Conservation (phyloP, 2,113 vertebrate genomes). For the Aviceda subcristata region DNA sequence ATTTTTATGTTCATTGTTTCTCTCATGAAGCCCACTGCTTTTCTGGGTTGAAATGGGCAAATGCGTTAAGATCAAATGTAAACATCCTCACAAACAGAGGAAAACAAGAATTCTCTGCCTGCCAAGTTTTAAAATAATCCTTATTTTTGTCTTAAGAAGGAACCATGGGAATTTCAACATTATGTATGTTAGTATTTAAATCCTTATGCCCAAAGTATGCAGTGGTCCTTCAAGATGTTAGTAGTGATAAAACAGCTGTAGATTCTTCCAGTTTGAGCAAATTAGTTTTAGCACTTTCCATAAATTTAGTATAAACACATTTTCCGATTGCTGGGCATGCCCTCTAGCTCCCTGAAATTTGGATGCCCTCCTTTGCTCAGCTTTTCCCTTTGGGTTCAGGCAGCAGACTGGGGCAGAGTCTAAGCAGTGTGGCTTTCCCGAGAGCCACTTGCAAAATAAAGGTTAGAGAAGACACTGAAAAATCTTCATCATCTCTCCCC, state of each 20-base stretch:
- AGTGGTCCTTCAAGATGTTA: not conserved
- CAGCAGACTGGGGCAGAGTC: not conserved
- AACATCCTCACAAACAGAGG: not conserved
- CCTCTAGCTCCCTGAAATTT: not conserved
- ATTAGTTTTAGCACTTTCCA: not conserved
- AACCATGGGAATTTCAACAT: not conserved
- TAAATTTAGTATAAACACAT: not conserved
- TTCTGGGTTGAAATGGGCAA: not conserved
- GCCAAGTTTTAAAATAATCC: not conserved
- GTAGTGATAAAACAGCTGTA: not conserved
- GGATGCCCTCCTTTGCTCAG: not conserved
- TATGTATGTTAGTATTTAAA: not conserved
- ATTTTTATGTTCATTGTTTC: not conserved
- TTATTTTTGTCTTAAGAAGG: not conserved
- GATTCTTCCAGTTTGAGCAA: not conserved
- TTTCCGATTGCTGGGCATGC: not conserved
- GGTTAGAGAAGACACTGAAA: not conserved
- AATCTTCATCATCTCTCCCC: not conserved
- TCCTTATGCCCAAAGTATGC: not conserved
- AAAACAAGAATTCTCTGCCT: not conserved
- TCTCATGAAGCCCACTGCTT: not conserved
- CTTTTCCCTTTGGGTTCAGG: not conserved
- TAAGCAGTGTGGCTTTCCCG: not conserved
- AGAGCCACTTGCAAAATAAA: not conserved
- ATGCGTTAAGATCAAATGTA: not conserved